Evolutionary conservation across 1,140 invertebrate species (phyloP), one percentile per base, ranked within the genome.

Genomic region (Zaprionus davidi): DNA sequence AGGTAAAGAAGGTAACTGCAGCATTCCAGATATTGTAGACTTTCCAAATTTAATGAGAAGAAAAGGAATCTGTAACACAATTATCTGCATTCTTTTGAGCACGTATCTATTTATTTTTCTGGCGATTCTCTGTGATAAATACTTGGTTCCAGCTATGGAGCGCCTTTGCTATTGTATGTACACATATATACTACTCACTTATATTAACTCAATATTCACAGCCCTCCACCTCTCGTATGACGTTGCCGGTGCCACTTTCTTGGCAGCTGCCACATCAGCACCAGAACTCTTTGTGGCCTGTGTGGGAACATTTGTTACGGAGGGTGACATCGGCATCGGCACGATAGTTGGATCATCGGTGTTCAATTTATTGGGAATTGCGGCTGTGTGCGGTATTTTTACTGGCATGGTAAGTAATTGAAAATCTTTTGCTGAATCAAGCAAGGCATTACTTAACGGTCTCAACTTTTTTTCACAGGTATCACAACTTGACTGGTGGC

Each of bases 291-390:
- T 98, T 93, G 97, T 98, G 17, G 97, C 97, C 86, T 95, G 97
- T 58, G 96, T 98, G 73, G 97, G 97, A 46, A 97, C 97, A 1
- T 97, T 97, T 77, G 95, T 97, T 79, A 97, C 97, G 0, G 95
- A 97, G 90, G 96, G 96, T 24, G 97, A 97, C 88, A 96, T 97
- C 65, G 97, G 97, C 3, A 95, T 97, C 22, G 97, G 97, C 17
- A 97, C 97, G 17, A 97, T 98, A 71, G 97, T 98, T 3, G 98
- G 98, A 7, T 98, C 97, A 6, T 97, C 98, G 5, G 97, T 98
- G 15, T 98, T 98, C 93, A 99, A 98, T 93, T 96, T 98, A 60
- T 94, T 98, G 41, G 97, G 97, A 41, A 97, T 98, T 4, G 96
- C 97, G 6, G 97, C 97, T n/a, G 96, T 97, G 79, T 98, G 97